Percentiles rank a stretch among this genome's conserved stretches.
These are phyloP conservation scores for Coenonympha arcania DNA, from an alignment of 2,888 invertebrate species.

Conservation along the genomic window DNA sequence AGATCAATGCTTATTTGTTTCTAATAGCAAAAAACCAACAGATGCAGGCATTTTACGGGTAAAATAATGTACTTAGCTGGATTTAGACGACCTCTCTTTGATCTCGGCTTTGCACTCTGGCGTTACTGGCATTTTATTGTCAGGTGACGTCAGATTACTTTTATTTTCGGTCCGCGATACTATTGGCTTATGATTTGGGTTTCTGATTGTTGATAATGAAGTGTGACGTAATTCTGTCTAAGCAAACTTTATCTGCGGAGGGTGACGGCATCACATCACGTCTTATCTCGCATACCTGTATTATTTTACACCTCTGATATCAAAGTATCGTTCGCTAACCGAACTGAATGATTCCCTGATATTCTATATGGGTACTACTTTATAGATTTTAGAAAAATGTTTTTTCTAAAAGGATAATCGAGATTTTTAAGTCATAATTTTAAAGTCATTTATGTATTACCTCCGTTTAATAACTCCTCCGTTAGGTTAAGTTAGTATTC, in stretches of 20 bases:
- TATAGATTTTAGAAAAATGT: too few relatives aligned
- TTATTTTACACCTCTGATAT: neutral
- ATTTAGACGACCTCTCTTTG: conserved; percentile 66
- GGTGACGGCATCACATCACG: conserved; percentile 2
- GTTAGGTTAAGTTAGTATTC: too few relatives aligned
- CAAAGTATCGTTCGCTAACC: too few relatives aligned
- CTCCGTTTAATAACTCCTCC: too few relatives aligned
- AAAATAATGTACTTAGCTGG: conserved; percentile 70
- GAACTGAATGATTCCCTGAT: too few relatives aligned
- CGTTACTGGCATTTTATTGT: conserved; percentile 35
- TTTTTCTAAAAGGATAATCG: too few relatives aligned
- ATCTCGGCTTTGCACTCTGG: conserved; percentile 48
- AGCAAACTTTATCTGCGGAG: conserved; percentile 31
- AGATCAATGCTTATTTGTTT: conserved; percentile 70
- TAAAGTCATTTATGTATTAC: too few relatives aligned
- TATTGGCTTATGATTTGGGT: conserved; percentile 43
- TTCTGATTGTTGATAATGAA: conserved; percentile 35
- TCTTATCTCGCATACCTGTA: neutral
- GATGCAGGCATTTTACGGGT: conserved; percentile 73
- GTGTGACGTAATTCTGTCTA: conserved; percentile 44
- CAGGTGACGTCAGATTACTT: conserved; percentile 39
- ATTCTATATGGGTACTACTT: too few relatives aligned
- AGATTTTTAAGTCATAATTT: too few relatives aligned
- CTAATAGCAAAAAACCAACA: conserved; percentile 72
- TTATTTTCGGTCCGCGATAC: conserved; percentile 36